Evolutionary conservation across 2,113 vertebrate genomes (phyloP), one percentile per base, ranked within the genome.

Genomic region (Chinchilla lanigera): DNA sequence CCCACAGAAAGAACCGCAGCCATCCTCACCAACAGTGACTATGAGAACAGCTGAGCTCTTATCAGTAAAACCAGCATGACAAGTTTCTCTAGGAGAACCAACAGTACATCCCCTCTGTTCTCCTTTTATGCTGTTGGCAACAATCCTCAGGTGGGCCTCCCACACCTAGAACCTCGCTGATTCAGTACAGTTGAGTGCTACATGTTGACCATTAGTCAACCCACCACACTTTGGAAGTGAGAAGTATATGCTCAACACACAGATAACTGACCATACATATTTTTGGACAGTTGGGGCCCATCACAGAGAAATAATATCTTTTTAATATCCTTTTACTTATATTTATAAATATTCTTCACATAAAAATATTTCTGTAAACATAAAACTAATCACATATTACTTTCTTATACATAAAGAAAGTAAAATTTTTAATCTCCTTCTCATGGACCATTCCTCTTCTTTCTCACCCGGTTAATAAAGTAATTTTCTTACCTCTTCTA

Each of bases 161-260:
- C 33, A 16, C 33, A 19, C 65, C 65, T 16, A 8, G 33, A 35
- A 61, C 26, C 65, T 17, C 1, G 14, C 33, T 67, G 33, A 67
- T 19, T 35, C 65, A 67, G 65, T 67, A n/a, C 33, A n/a, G 33
- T 3, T 35, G 65, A 5, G 60, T 26, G 60, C 17, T 67, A 35
- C 65, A n/a, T n/a, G 35, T 8, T n/a, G 65, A n/a, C 16, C 14
- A 67, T 67, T 35, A 67, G 65, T 67, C 35, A 17, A n/a, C 17
- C 65, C 65, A 67, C 33, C 33, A 67, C 33, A 17, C 33, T n/a
- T 22, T 69, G 44, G 47, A 41, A 60, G 28, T 52, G 28, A 10
- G n/a, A 4, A 9, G 28, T 4, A 58, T 24, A 17, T 1, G 0
- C 54, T 33, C 33, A 22, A 35, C 16, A 35, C 30, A 73, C 6